phyloP scores from a whole-genome alignment of 2,113 vertebrate species.

The Cairina moschata region DNA sequence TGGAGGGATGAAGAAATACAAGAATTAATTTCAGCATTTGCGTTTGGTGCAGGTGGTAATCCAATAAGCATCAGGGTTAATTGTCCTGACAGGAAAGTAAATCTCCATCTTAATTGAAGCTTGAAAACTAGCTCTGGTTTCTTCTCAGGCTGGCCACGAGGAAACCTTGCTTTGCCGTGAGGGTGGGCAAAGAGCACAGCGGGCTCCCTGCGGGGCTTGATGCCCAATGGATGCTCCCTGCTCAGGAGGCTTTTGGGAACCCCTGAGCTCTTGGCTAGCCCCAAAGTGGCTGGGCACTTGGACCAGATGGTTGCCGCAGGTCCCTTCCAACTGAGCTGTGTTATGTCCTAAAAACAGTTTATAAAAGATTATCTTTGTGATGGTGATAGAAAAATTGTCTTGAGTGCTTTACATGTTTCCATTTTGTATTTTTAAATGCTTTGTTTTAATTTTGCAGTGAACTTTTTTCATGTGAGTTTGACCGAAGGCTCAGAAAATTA shows the following conservation, averaged over 20 bases:
- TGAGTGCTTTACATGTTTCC: not conserved
- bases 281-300: too few species aligned
- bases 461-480: not conserved
- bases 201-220: too few species aligned
- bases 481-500: not conserved
- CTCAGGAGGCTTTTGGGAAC: too few species aligned
- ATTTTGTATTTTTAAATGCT: not conserved
- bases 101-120: not conserved
- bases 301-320: too few species aligned
- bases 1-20: not conserved
- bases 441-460: not conserved
- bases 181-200: too few species aligned
- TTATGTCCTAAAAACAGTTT: too few species aligned
- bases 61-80: not conserved
- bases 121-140: too few species aligned
- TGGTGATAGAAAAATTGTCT: not conserved
- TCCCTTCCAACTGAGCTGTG: too few species aligned
- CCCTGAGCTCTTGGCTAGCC: too few species aligned
- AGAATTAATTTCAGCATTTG: not conserved
- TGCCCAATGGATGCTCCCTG: too few species aligned
- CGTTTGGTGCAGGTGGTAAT: not conserved
- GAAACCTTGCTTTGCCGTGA: too few species aligned
- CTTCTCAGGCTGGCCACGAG: too few species aligned
- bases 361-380: not conserved
- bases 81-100: not conserved